Percentiles rank a stretch among this genome's conserved stretches.
Evolutionary conservation across 2,797 vertebrate species (phyloP).

Genomic region (Cyprinodon diabolis): DNA sequence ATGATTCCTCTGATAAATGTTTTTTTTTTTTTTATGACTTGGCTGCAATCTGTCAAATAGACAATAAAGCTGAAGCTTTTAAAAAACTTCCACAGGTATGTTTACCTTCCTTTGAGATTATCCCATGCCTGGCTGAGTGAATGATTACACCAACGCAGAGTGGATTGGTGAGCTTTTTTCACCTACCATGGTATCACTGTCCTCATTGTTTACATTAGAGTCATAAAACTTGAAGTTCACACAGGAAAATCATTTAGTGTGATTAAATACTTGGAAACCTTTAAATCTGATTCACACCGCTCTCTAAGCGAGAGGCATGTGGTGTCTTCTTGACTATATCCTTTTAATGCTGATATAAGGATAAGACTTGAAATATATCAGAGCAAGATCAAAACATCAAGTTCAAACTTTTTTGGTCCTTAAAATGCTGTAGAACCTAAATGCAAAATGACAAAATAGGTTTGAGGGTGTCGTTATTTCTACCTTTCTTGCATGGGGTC

Average conservation of each 20-base stretch:
- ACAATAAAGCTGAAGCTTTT: conserved; percentile 22
- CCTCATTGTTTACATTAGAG: conserved; percentile 55
- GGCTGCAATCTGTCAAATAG: conserved; percentile 11
- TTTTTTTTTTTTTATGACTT: conserved; percentile 3
- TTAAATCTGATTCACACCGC: conserved; percentile 26
- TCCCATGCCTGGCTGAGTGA: conserved; percentile 44
- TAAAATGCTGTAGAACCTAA: conserved; percentile 10
- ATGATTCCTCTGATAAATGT: neutral
- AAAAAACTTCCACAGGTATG: conserved; percentile 30
- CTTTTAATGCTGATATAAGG: neutral
- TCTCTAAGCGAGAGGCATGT: conserved; percentile 39
- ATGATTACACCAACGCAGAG: conserved; percentile 59
- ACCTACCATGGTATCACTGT: conserved; percentile 51
- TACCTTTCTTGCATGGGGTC: conserved; percentile 33
- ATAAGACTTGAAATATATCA: conserved; percentile 25
- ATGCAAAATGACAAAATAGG: neutral
- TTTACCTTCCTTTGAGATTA: conserved; percentile 40
- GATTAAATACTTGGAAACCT: conserved; percentile 47
- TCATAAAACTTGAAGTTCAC: conserved; percentile 65
- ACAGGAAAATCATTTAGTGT: conserved; percentile 60
- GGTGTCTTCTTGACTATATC: conserved; percentile 14
- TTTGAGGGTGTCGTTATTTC: neutral
- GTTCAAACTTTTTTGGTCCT: conserved; percentile 6
- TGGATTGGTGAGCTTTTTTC: conserved; percentile 43
- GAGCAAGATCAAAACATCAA: neutral